Percentiles rank a stretch among this genome's conserved stretches.
phyloP scores from a whole-genome alignment of 92 coral and sea anemone genomes.

The Isaurus tuberculatus region DNA sequence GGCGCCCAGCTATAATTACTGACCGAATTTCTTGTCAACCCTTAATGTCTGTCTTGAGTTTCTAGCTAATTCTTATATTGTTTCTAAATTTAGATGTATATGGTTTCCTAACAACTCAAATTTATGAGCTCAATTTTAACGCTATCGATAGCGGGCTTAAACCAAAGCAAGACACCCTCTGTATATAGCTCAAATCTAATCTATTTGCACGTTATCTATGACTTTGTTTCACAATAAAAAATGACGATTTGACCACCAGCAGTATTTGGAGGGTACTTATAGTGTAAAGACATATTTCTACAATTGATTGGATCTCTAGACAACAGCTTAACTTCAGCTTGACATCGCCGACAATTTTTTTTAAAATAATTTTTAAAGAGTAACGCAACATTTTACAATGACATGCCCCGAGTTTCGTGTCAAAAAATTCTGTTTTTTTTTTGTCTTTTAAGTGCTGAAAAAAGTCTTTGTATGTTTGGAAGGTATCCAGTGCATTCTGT shows the following conservation, averaged over 20 bases:
- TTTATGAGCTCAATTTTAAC: not conserved
- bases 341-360: no score
- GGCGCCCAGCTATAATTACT: constrained; percentile 38
- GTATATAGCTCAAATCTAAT: not conserved
- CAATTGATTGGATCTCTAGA: not conserved
- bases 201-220: not conserved
- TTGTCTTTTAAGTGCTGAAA: not conserved
- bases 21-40: not conserved
- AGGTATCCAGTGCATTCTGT: not conserved
- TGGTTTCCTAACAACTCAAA: not conserved
- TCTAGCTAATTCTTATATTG: constrained; percentile 4
- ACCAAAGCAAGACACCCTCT: no score
- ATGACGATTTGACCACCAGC: not conserved
- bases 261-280: not conserved
- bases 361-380: no score
- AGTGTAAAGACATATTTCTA: not conserved
- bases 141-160: not conserved
- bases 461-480: not conserved
- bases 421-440: not conserved
- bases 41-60: not conserved
- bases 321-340: no score
- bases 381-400: not conserved
- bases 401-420: not conserved
- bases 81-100: not conserved
- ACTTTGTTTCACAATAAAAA: not conserved